A percentile compares a stretch with the other conserved stretches of the same genome.
phyloP scores from a whole-genome alignment of 2,888 invertebrate genomes.

The Dasypogon diadema region DNA sequence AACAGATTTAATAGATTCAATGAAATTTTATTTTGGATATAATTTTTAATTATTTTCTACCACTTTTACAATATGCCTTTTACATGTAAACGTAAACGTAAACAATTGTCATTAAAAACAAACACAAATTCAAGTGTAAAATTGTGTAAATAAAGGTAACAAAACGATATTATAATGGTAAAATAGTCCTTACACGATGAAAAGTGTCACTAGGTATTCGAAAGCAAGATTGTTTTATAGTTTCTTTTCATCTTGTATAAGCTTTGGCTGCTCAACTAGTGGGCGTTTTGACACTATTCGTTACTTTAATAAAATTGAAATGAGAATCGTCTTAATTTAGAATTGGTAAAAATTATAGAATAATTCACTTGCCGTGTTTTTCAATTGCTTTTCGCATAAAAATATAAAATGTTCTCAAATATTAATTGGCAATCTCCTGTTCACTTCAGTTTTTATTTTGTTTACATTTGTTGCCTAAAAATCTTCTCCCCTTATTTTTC shows the following conservation, averaged over 20 bases:
- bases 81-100: constrained; percentile 17
- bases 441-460: constrained; percentile 21
- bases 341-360: constrained; percentile 24
- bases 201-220: constrained; percentile 28
- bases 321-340: constrained; percentile 7
- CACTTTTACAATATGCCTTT: constrained; percentile 43
- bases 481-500: constrained; percentile 8
- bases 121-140: constrained; percentile 7
- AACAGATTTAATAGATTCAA: too few species aligned
- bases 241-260: constrained; percentile 34
- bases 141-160: constrained; percentile 37
- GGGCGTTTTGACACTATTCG: constrained; percentile 45
- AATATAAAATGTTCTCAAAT: constrained; percentile 28
- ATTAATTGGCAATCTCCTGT: constrained; percentile 34
- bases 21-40: constrained; percentile 21
- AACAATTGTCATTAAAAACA: constrained; percentile 23
- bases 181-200: constrained; percentile 29
- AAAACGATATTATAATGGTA: constrained; percentile 36
- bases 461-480: constrained; percentile 35
- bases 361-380: constrained; percentile 14
- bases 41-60: constrained; percentile 39
- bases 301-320: constrained; percentile 12
- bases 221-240: not conserved
- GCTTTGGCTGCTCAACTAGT: constrained; percentile 43
- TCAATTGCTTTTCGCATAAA: constrained; percentile 45